Conservation (phyloP, 2,113 vertebrate species). For the Okapia johnstoni region DNA sequence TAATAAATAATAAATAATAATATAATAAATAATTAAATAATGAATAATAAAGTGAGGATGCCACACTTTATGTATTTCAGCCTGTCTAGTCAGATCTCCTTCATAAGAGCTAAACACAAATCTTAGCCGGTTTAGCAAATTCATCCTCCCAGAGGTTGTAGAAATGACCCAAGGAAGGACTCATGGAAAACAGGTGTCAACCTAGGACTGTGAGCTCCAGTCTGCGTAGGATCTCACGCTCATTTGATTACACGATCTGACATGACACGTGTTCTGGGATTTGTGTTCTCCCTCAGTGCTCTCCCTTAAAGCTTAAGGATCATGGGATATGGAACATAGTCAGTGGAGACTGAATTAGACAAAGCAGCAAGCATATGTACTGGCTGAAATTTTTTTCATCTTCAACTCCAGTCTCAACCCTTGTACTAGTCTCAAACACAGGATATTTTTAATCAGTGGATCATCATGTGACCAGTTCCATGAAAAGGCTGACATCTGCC, state of each 20-base stretch:
- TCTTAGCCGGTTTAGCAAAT: neutral
- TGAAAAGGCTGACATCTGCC: neutral
- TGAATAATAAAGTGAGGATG: too few relatives aligned
- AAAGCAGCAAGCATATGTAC: neutral
- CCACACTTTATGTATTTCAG: neutral
- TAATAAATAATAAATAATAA: too few relatives aligned
- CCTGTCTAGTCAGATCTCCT: neutral
- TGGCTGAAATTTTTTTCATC: neutral
- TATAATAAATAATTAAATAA: too few relatives aligned
- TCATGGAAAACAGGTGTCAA: neutral
- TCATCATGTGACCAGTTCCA: neutral
- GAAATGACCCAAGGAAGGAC: neutral
- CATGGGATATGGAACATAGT: neutral
- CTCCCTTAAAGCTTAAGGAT: neutral
- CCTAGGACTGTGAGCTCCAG: neutral
- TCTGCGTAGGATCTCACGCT: neutral
- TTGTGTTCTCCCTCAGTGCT: neutral
- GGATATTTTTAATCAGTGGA: neutral
- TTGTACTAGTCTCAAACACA: neutral
- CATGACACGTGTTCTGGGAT: neutral
- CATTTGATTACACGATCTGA: neutral
- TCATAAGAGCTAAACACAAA: neutral
- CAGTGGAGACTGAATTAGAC: neutral
- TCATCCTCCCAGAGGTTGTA: neutral
- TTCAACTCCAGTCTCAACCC: neutral